Conservation (phyloP, 2,797 vertebrate genomes). For the Enteromius treurensis region DNA sequence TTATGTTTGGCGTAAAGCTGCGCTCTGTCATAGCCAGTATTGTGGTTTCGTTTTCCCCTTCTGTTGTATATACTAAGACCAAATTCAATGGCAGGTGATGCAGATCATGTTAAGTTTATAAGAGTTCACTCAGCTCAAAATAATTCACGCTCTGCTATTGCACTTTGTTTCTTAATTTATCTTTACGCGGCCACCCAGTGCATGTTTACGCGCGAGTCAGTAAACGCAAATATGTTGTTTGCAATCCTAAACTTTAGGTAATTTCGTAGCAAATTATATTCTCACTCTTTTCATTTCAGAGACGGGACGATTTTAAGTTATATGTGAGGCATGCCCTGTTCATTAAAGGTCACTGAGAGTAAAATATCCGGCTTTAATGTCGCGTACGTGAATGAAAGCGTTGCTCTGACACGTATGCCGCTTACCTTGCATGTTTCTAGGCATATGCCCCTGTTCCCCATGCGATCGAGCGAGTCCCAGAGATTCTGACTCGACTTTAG, state of each 20-base stretch:
- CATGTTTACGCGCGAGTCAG: neutral
- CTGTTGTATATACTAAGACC: conserved; percentile 2
- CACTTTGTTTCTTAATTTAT: conserved; percentile 8
- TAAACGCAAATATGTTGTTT: neutral
- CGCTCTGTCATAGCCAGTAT: conserved; percentile 23
- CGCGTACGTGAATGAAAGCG: conserved; percentile 11
- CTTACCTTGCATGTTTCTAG: conserved; percentile 96
- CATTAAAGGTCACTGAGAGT: neutral
- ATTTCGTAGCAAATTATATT: neutral
- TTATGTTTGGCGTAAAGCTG: conserved; percentile 17
- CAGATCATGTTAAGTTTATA: conserved; percentile 29
- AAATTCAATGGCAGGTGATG: conserved; percentile 27
- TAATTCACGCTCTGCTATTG: neutral
- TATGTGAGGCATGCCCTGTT: neutral
- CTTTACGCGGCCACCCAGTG: neutral
- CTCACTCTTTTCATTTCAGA: neutral
- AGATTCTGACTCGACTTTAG: conserved; percentile 96
- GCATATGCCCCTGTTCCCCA: conserved; percentile 95
- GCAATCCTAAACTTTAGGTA: neutral
- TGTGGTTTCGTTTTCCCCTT: conserved; percentile 13
- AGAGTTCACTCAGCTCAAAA: conserved; percentile 25
- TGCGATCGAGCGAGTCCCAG: conserved; percentile 93
- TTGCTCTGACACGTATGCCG: neutral
- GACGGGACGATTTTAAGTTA: neutral
- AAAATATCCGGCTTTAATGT: neutral